Percentiles rank a stretch among this genome's conserved stretches.
Evolutionary conservation across 2,888 invertebrate genomes (phyloP).

Genomic region (Eremobia ochroleuca): DNA sequence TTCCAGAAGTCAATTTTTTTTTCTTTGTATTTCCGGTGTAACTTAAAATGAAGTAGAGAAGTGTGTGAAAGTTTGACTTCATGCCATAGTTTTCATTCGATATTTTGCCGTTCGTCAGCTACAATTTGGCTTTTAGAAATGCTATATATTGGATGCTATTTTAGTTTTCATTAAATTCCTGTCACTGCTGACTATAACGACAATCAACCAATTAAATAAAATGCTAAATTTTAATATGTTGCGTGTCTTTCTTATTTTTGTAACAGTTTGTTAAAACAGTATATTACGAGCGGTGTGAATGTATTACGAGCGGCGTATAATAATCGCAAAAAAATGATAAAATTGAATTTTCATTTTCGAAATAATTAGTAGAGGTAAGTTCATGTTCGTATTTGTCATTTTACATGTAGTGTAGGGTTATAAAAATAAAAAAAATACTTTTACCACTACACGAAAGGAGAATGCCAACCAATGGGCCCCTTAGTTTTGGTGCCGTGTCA

Average conservation of each 20-base stretch:
- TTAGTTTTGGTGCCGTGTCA: no score
- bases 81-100: neutral
- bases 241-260: neutral
- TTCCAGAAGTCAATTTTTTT: conserved; percentile 14
- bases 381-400: no score
- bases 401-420: no score
- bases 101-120: neutral
- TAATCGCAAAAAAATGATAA: no score
- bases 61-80: conserved; percentile 14
- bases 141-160: neutral
- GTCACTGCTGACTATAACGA: neutral
- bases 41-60: conserved; percentile 1
- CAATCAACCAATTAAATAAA: neutral
- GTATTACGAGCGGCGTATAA: no score
- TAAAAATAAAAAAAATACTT: no score
- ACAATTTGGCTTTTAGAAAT: neutral
- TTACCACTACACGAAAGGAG: no score
- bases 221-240: neutral
- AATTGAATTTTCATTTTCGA: no score
- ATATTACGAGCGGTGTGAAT: no score
- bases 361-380: no score
- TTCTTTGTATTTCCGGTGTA: conserved; percentile 6
- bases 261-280: neutral
- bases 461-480: no score
- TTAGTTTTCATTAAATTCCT: neutral